A percentile compares a stretch with the other conserved stretches of the same genome.
Conservation (phyloP, 2,888 invertebrate species). For the Rhyacophila evoluta region DNA sequence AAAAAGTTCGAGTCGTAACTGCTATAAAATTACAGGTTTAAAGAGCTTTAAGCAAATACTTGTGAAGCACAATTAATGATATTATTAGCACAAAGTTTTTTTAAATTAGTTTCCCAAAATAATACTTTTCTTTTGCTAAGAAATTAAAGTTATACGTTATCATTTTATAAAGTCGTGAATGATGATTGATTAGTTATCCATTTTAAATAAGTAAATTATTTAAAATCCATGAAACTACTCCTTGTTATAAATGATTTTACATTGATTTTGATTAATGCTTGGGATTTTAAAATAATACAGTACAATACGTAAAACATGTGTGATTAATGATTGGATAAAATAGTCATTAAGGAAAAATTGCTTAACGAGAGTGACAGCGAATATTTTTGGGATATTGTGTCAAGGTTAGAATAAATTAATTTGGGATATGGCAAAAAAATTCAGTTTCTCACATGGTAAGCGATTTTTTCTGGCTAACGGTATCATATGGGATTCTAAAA, state of each 20-base stretch:
- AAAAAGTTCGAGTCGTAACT: too few species aligned
- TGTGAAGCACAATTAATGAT: too few species aligned
- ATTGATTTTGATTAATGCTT: constrained; percentile 9
- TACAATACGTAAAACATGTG: not conserved
- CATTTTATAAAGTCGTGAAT: not conserved
- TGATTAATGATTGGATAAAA: constrained; percentile 16
- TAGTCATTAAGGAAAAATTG: constrained; percentile 11
- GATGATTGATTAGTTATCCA: not conserved
- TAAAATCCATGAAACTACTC: not conserved
- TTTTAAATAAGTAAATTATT: not conserved
- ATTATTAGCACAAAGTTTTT: too few species aligned
- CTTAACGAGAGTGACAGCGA: not conserved
- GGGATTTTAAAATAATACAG: not conserved
- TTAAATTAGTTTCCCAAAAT: too few species aligned
- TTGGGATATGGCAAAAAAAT: not conserved
- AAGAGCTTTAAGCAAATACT: too few species aligned
- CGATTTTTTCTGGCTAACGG: too few species aligned
- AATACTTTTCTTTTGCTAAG: too few species aligned
- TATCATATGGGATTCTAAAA: too few species aligned
- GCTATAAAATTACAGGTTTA: too few species aligned
- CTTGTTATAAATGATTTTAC: not conserved
- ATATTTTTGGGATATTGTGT: not conserved
- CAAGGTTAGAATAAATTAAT: not conserved
- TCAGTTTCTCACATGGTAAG: too few species aligned
- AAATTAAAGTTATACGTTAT: too few species aligned